Evolutionary conservation across 2,888 invertebrate species (phyloP).

Genomic region (Thymelicus lineola): DNA sequence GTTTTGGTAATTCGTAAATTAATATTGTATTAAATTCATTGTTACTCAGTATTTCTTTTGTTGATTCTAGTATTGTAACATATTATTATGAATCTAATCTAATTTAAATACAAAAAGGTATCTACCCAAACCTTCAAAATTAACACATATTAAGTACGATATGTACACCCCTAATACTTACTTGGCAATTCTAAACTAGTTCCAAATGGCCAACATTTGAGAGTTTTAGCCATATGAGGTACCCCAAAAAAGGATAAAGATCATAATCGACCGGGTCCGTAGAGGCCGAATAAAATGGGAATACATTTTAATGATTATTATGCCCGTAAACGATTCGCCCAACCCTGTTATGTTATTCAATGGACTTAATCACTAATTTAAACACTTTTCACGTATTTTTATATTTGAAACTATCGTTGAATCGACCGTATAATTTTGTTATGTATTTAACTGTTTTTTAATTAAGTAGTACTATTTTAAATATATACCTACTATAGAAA

Average conservation of each 20-base stretch:
- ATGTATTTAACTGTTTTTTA: conserved; percentile 7
- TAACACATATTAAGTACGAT: neutral
- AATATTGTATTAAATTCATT: too few relatives aligned
- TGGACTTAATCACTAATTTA: conserved; percentile 65
- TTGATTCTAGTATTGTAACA: too few relatives aligned
- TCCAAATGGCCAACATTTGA: conserved; percentile 48
- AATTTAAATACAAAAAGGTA: too few relatives aligned
- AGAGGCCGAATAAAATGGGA: conserved; percentile 79
- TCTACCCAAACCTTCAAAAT: conserved; percentile 32
- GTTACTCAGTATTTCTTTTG: too few relatives aligned
- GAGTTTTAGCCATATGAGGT: neutral
- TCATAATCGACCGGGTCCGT: conserved; percentile 77
- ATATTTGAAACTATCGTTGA: conserved; percentile 22
- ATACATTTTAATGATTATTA: conserved; percentile 82
- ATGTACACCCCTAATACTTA: neutral
- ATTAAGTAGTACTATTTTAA: neutral
- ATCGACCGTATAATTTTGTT: conserved; percentile 7
- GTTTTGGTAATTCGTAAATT: too few relatives aligned
- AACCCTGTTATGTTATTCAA: conserved; percentile 68
- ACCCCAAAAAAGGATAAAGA: conserved; percentile 78
- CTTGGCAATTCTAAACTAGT: conserved; percentile 23
- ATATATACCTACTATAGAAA: too few relatives aligned
- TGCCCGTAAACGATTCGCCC: conserved; percentile 76
- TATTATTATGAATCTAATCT: too few relatives aligned
- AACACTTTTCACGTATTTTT: conserved; percentile 71